Percentiles rank a stretch among this genome's conserved stretches.
phyloP scores from a whole-genome alignment of 2,888 invertebrate genomes.

The Macrosoma leucophasiata region DNA sequence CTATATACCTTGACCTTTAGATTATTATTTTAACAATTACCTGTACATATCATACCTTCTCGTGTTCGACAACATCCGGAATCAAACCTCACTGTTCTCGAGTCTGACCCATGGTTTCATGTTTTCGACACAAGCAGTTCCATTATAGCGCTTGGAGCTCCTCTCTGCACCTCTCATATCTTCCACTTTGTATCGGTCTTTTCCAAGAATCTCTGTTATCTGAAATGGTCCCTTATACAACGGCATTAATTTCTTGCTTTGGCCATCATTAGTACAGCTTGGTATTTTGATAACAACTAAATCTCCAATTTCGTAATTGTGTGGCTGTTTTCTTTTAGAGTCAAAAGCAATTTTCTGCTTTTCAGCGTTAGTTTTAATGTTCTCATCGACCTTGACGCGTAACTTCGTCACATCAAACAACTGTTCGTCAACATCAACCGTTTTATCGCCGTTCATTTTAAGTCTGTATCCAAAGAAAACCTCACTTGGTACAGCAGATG shows the following conservation, averaged over 20 bases:
- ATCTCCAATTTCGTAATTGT: too few species aligned
- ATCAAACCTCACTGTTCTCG: too few species aligned
- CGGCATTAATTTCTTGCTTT: slow-evolving; percentile 16
- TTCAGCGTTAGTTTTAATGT: slow-evolving; percentile 7
- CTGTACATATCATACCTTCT: too few species aligned
- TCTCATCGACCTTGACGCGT: slow-evolving; percentile 5
- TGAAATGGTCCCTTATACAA: slow-evolving; percentile 18
- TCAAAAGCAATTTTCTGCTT: slow-evolving; percentile 14
- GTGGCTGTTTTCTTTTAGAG: slow-evolving; percentile 4
- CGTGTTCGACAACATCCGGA: slow-evolving; percentile 9
- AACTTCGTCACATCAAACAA: slow-evolving; percentile 14
- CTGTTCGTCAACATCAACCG: slow-evolving; percentile 1
- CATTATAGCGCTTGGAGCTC: slow-evolving; percentile 4
- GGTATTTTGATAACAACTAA: slow-evolving; percentile 11
- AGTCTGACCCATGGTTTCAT: slow-evolving; percentile 16
- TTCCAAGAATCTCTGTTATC: slow-evolving; percentile 11
- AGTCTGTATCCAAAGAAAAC: slow-evolving; percentile 24
- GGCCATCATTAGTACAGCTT: slow-evolving; percentile 15
- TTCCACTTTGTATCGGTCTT: slow-evolving; percentile 14
- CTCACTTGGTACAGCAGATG: slow-evolving; percentile 21
- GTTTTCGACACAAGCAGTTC: slow-evolving; percentile 8
- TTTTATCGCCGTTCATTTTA: slow-evolving; percentile 10
- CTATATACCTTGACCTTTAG: too few species aligned
- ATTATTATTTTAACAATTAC: neutral
- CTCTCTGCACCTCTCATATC: slow-evolving; percentile 16